Base-by-base conservation (phyloP, 2,888 invertebrate genomes). In the Hyposoter didymator region DNA sequence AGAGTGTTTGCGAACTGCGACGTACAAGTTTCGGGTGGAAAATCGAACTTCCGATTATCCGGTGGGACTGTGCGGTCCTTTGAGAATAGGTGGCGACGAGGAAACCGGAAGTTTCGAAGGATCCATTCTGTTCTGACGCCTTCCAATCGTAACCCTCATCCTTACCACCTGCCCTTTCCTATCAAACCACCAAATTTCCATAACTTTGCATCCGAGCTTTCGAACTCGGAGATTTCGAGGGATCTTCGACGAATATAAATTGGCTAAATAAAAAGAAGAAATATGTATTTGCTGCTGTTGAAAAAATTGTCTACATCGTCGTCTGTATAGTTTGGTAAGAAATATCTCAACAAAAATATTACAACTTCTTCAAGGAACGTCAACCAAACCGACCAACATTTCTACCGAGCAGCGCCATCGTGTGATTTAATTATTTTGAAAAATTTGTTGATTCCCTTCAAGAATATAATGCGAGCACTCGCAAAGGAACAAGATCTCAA, bases 11-110 rank as follows among this genome's bases (percentile, higher is more conserved):
- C 39, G 39, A n/a, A 8, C 66, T 66, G 0, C 55, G 22, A 45
- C 12, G 43, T n/a, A 64, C 52, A 74, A 84, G 64, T 84, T 80
- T 80, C 12, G 70, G 66, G 39, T 5, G 17, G 35, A 70, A 80
- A 80, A 76, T 76, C 79, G 75, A 84, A 84, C 55, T 84, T 76
- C 47, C 72, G 79, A 76, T 75, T 76, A 84, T 75, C 79, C 84
- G n/a, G 75, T 47, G 72, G 67, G 78, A 83, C 59, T 73, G 32
- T 49, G 67, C 45, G 67, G 74, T 74, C 74, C 78, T 10, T 39
- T 47, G 39, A 28, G 74, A 66, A 47, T 35, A 47, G 64, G n/a
- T 76, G 69, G 47, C 35, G 43, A 59, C 22, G 67, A 47, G 83
- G 47, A 66, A 35, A 74, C 59, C 79, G 83, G 78, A 84, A 84